Conservation (phyloP, 2,113 vertebrate species). For the Zapornia atra region DNA sequence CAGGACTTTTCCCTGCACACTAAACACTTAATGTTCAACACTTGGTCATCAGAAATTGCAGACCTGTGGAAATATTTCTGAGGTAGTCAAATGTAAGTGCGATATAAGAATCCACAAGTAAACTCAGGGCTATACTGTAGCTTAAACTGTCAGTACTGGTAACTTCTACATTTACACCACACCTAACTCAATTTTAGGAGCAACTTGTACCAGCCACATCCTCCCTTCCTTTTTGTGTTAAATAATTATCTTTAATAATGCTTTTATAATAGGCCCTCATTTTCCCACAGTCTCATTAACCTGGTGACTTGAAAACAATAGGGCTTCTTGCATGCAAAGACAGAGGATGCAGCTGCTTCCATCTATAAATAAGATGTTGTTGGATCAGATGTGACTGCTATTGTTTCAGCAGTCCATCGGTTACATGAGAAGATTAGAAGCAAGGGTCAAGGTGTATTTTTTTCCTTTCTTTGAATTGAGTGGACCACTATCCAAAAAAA, state of each 20-base stretch:
- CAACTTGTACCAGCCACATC: not conserved
- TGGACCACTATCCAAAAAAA: not conserved
- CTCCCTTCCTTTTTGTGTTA: not conserved
- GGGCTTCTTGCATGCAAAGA: not conserved
- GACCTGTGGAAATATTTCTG: not conserved
- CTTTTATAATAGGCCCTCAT: not conserved
- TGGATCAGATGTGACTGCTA: not conserved
- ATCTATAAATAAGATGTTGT: conserved; percentile 37
- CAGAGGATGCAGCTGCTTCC: conserved; percentile 65
- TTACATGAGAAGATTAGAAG: not conserved
- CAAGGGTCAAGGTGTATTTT: conserved; percentile 16
- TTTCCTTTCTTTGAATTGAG: not conserved
- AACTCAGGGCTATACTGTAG: not conserved
- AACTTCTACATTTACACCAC: not conserved
- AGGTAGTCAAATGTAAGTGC: not conserved
- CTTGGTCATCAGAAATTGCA: not conserved
- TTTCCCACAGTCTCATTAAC: conserved; percentile 34
- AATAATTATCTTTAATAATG: not conserved
- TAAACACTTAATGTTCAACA: not conserved
- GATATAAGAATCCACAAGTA: not conserved
- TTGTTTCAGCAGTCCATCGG: not conserved
- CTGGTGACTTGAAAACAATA: conserved; percentile 52
- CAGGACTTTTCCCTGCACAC: not conserved
- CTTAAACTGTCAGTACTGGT: not conserved
- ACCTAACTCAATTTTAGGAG: not conserved